phyloP scores from a whole-genome alignment of 2,797 vertebrate genomes.

The Anguilla pacifica region DNA sequence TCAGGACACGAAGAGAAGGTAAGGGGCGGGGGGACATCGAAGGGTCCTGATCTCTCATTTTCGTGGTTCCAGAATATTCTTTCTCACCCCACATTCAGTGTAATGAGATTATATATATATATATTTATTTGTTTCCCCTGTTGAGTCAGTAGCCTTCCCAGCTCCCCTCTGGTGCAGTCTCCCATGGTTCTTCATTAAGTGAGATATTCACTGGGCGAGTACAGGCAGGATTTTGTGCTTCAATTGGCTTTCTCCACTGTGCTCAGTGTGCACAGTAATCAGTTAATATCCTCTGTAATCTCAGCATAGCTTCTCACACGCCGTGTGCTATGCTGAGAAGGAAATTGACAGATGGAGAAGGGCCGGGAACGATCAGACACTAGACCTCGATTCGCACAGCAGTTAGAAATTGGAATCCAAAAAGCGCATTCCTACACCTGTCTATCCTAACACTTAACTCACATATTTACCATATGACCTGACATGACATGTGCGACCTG shows the following conservation, averaged over 20 bases:
- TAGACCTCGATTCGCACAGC: neutral
- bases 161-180: neutral
- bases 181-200: neutral
- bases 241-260: neutral
- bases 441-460: too few relatives aligned
- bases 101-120: too few relatives aligned
- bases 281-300: neutral
- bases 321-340: neutral
- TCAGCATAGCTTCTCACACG: neutral
- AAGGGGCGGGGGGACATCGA: constrained; percentile 43
- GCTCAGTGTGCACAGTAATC: too few relatives aligned
- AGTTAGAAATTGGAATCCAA: neutral
- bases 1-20: constrained; percentile 92
- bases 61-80: neutral
- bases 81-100: too few relatives aligned
- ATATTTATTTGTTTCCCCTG: neutral
- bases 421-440: too few relatives aligned
- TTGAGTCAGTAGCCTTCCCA: neutral
- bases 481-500: too few relatives aligned
- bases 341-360: neutral
- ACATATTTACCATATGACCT: too few relatives aligned
- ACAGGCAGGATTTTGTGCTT: neutral
- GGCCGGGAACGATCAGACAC: neutral
- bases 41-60: neutral
- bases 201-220: neutral